These are phyloP conservation scores for Eucera pruinosa DNA, from an alignment of 2,888 invertebrate species.

Conservation along the genomic window DNA sequence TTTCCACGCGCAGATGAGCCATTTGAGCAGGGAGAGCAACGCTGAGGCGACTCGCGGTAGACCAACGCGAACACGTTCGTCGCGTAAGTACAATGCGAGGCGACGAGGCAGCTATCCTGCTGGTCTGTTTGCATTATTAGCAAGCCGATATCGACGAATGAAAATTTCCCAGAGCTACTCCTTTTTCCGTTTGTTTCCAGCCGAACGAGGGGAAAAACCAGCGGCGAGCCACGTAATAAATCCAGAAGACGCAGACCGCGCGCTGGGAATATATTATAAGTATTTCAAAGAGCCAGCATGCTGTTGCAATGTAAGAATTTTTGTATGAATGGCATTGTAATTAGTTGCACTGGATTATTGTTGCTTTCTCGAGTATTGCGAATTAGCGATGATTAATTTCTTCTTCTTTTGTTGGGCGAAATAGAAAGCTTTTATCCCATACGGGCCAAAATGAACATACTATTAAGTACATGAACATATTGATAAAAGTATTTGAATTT, in stretches of 20 bases:
- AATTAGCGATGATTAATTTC: too few species aligned
- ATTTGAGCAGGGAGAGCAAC: conserved; percentile 39
- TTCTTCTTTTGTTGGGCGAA: too few species aligned
- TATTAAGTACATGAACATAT: too few species aligned
- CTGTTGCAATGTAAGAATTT: too few species aligned
- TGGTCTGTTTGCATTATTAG: conserved; percentile 56
- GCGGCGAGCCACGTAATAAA: conserved; percentile 67
- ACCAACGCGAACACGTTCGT: conserved; percentile 41
- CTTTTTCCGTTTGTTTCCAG: not conserved
- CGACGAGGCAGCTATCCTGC: conserved; percentile 24
- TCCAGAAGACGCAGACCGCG: conserved; percentile 13
- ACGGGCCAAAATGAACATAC: too few species aligned
- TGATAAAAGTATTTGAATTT: too few species aligned
- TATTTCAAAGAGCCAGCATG: too few species aligned
- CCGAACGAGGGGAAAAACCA: conserved; percentile 52
- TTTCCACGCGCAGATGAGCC: conserved; percentile 42
- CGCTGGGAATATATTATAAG: too few species aligned
- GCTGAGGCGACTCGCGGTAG: conserved; percentile 42
- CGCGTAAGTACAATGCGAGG: conserved; percentile 43
- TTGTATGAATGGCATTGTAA: too few species aligned
- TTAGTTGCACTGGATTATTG: too few species aligned
- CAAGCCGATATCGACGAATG: conserved; percentile 58
- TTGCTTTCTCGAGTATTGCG: too few species aligned
- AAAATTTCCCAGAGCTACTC: conserved; percentile 58
- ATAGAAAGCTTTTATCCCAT: too few species aligned